Base-by-base conservation (phyloP, 2,113 vertebrate species). In the Cricetomys ansorgei region DNA sequence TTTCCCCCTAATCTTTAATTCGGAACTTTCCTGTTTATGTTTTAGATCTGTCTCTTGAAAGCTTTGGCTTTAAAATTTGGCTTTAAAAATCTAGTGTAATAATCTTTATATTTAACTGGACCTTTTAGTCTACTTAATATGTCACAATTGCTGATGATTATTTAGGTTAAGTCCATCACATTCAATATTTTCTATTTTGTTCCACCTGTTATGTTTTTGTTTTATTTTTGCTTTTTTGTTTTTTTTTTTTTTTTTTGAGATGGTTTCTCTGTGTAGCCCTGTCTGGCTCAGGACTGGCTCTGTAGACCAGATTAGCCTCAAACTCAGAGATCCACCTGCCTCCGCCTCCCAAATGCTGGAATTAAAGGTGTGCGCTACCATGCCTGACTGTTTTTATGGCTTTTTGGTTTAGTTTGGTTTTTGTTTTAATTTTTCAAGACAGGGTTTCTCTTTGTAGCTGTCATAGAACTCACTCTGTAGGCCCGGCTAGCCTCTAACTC, bases 101-200 rank as follows among this genome's bases (percentile, higher is more conserved):
- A 45, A 45, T 91, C n/a, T 76, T 94, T 91, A 40, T 89, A 43
- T 64, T 76, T 91, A 94, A 94, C 23, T 91, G 62, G 40, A 48
- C 48, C 48, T 53, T n/a, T 94, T 89, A 40, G 13, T 62, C 25
- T n/a, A 62, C 43, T 64, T 94, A 83, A 94, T 88, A 65, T 67
- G n/a, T 55, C 55, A 40, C 75, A 55, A 34, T 79, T 79, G 37
- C 48, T 80, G 11, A 57, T 40, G 72, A 31, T 65, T 65, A 73
- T 73, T 84, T 25, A 84, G 15, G 48, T 85, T 65, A 43, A 70
- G 72, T 72, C 25, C 43, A 10, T 88, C 23, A n/a, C 72, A 55
- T 88, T 72, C 19, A 34, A 4, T 65, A 45, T 85, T 85, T 65
- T 67, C 31, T 85, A 65, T 85, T 45, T 85, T 83, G 59, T 65